Percentiles rank a stretch among this genome's conserved stretches.
These are phyloP conservation scores for Carabus problematicus DNA, from an alignment of 2,888 invertebrate genomes.

Conservation along the genomic window DNA sequence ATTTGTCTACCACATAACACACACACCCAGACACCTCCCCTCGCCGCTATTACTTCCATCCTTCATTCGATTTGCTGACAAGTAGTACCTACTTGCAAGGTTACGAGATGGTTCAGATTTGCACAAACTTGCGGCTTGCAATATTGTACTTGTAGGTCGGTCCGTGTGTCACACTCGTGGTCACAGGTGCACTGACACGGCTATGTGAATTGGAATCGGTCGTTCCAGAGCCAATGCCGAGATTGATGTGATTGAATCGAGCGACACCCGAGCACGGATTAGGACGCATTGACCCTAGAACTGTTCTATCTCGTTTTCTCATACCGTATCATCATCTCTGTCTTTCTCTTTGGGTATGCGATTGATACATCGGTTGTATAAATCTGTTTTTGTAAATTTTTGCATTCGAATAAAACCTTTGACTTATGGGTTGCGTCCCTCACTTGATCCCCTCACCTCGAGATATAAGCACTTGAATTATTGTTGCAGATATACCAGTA, in stretches of 20 bases:
- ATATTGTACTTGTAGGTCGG: background rate
- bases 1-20: slow-evolving; percentile 27
- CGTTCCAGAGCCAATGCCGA: slow-evolving; percentile 10
- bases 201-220: slow-evolving; percentile 14
- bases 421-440: background rate
- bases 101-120: too few species aligned
- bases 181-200: slow-evolving; percentile 15
- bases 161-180: background rate
- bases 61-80: too few species aligned
- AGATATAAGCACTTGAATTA: too few species aligned
- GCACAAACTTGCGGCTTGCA: background rate
- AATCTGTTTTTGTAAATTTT: slow-evolving; percentile 6
- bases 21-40: background rate
- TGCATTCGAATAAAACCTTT: slow-evolving; percentile 6
- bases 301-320: background rate
- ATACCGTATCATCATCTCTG: background rate
- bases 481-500: too few species aligned
- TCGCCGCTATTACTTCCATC: background rate
- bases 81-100: too few species aligned
- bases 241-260: slow-evolving; percentile 19
- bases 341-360: background rate
- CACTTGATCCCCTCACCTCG: too few species aligned
- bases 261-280: background rate
- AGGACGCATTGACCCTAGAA: background rate
- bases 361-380: slow-evolving; percentile 10